phyloP scores from a whole-genome alignment of 2,797 vertebrate genomes.

The Intellagama lesueurii region DNA sequence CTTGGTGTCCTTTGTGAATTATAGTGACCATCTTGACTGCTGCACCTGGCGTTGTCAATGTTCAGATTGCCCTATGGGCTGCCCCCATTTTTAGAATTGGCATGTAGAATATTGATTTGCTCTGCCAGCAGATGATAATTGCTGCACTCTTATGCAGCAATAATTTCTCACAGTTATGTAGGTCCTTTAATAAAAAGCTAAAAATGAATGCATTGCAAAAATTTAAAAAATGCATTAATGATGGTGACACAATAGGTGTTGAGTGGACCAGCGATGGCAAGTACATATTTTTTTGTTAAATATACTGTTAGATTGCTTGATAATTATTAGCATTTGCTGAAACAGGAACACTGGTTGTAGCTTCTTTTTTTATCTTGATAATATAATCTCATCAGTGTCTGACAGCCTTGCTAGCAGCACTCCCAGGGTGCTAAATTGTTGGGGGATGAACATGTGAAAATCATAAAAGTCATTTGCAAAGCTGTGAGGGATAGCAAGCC shows the following conservation, averaged over 20 bases:
- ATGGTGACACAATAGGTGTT: background rate
- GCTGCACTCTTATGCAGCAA: no score
- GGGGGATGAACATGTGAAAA: background rate
- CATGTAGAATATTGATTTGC: no score
- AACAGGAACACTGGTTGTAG: background rate
- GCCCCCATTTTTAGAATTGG: no score
- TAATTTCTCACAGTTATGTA: background rate
- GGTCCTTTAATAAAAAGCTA: background rate
- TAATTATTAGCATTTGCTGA: background rate
- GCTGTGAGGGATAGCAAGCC: background rate
- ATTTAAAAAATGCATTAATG: background rate
- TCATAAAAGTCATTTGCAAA: conserved; percentile 12
- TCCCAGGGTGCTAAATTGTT: background rate
- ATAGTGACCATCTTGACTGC: no score
- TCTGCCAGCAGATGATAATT: no score
- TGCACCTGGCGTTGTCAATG: no score
- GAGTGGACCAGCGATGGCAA: background rate
- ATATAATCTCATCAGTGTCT: conserved; percentile 17
- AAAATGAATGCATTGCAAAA: conserved; percentile 4
- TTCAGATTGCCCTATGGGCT: no score
- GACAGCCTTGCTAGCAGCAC: background rate
- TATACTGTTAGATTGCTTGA: background rate
- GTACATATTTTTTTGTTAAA: background rate
- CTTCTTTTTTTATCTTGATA: background rate
- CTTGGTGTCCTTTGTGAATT: no score